These are phyloP conservation scores for Rissa tridactyla DNA, from an alignment of 2,113 vertebrate genomes.

Conservation along the genomic window DNA sequence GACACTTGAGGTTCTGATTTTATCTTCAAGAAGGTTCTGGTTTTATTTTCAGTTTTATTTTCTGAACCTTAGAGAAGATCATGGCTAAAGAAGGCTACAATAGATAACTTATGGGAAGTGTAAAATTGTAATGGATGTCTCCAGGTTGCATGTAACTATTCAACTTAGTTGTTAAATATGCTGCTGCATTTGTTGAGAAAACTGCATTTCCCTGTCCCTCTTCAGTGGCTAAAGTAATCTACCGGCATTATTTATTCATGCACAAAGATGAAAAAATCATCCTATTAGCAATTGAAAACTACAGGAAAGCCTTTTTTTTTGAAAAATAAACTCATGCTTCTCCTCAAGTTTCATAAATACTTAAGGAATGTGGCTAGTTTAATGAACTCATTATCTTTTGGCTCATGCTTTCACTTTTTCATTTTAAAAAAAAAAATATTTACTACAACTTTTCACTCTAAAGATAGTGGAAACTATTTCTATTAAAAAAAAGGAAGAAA, in stretches of 20 bases:
- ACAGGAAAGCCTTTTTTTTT: background rate
- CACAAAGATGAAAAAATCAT: background rate
- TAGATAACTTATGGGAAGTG: background rate
- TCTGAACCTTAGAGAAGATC: background rate
- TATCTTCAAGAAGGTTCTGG: background rate
- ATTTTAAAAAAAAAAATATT: background rate
- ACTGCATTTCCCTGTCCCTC: constrained; percentile 2
- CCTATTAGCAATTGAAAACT: constrained; percentile 12
- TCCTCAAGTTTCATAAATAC: background rate
- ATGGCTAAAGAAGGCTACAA: background rate
- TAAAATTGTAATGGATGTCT: background rate
- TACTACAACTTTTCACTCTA: background rate
- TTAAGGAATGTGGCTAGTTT: background rate
- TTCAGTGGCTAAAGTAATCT: constrained; percentile 23
- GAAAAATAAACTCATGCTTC: background rate
- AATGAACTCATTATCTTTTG: background rate
- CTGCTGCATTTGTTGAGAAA: background rate
- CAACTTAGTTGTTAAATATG: background rate
- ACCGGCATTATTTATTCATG: constrained; percentile 40
- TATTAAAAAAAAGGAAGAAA: background rate
- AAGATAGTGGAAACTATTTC: background rate
- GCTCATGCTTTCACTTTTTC: background rate
- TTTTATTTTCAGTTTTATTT: background rate
- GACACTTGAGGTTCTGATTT: background rate
- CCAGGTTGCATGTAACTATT: background rate